Evolutionary conservation across 1,140 invertebrate species (phyloP).

Genomic region (Drosophila tsacasi): DNA sequence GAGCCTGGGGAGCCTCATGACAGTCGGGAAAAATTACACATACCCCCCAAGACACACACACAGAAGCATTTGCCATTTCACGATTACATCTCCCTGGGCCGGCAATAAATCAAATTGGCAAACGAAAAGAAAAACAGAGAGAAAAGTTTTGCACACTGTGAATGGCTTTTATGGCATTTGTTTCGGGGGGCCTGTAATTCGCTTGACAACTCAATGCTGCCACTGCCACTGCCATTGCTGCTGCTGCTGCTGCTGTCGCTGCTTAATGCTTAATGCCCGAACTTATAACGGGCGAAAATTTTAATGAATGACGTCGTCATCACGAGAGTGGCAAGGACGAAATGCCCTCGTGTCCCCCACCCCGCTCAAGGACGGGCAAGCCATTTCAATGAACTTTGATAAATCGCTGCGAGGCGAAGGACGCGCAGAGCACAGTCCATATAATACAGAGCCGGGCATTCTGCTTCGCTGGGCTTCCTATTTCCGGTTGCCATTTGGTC

Average conservation of each 20-base stretch:
- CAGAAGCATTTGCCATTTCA: slow-evolving; percentile 37
- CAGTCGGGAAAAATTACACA: slow-evolving; percentile 29
- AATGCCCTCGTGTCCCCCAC: background rate
- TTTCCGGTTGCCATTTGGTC: slow-evolving; percentile 70
- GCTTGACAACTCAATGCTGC: slow-evolving; percentile 76
- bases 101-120: slow-evolving; percentile 54
- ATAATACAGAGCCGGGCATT: slow-evolving; percentile 58
- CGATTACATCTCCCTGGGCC: slow-evolving; percentile 47
- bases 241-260: slow-evolving; percentile 5
- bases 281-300: slow-evolving; percentile 76
- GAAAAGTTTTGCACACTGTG: slow-evolving; percentile 68
- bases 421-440: slow-evolving; percentile 17
- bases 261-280: slow-evolving; percentile 76
- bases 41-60: background rate
- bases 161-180: slow-evolving; percentile 79
- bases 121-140: slow-evolving; percentile 37
- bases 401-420: slow-evolving; percentile 64
- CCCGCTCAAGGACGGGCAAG: slow-evolving; percentile 59
- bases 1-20: slow-evolving; percentile 23
- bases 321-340: slow-evolving; percentile 53
- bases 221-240: background rate
- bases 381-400: slow-evolving; percentile 83
- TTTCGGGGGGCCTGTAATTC: slow-evolving; percentile 67
- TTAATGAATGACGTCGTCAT: slow-evolving; percentile 80
- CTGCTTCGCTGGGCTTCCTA: slow-evolving; percentile 68